Conservation (phyloP, 2,113 vertebrate species). For the Pao palembangensis region DNA sequence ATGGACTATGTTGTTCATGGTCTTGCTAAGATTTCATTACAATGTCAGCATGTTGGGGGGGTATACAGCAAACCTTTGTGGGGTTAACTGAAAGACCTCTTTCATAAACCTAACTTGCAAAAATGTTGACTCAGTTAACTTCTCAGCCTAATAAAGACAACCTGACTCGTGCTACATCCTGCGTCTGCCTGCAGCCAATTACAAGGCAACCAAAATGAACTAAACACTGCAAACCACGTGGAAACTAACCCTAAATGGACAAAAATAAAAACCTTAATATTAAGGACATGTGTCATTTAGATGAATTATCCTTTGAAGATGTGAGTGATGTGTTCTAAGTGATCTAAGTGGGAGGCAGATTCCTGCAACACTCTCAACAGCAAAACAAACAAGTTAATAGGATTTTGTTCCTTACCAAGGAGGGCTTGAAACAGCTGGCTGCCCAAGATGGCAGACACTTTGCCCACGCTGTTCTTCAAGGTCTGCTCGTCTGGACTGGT, state of each 20-base stretch:
- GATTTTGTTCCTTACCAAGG: conserved; percentile 75
- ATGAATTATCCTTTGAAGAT: too few species aligned
- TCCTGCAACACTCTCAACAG: too few species aligned
- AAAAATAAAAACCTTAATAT: not conserved
- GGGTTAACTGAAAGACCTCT: conserved; percentile 61
- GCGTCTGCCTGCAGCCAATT: conserved; percentile 15
- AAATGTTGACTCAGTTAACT: conserved; percentile 54
- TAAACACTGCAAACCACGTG: too few species aligned
- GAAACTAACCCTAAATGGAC: too few species aligned
- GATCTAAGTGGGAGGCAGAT: too few species aligned
- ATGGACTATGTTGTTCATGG: conserved; percentile 17
- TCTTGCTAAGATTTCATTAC: conserved; percentile 57
- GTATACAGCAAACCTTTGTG: conserved; percentile 61
- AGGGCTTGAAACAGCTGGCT: conserved; percentile 86
- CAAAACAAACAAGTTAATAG: not conserved
- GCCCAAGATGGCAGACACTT: conserved; percentile 81
- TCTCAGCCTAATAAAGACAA: conserved; percentile 62
- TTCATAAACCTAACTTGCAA: conserved; percentile 64
- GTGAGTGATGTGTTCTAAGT: too few species aligned
- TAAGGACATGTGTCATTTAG: not conserved
- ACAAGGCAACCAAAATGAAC: not conserved
- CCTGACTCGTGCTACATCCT: conserved; percentile 45
- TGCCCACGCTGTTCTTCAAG: conserved; percentile 80
- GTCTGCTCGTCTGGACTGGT: conserved; percentile 79
- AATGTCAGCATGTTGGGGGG: conserved; percentile 34